These are phyloP conservation scores for Cariama cristata DNA, from an alignment of 2,113 vertebrate species.

Conservation along the genomic window DNA sequence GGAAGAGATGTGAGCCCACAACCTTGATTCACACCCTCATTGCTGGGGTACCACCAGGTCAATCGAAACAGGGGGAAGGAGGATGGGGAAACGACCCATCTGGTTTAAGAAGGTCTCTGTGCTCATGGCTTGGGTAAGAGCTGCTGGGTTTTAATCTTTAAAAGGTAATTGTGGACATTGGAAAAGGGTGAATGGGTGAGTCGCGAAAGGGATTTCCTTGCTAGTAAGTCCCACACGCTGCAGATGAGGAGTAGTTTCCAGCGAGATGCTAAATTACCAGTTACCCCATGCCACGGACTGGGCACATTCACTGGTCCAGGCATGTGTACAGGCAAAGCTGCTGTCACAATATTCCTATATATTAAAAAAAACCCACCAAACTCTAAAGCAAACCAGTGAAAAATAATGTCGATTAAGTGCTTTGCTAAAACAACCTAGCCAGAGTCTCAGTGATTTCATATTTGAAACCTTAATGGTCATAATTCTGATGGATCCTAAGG, in stretches of 20 bases:
- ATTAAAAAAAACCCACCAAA: neutral
- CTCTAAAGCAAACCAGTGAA: neutral
- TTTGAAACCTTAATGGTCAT: neutral
- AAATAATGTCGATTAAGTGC: neutral
- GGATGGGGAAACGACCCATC: neutral
- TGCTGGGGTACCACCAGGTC: fast-evolving
- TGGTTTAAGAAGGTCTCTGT: neutral
- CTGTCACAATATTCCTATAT: neutral
- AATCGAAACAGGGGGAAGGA: neutral
- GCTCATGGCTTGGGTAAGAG: fast-evolving
- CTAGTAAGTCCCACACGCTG: neutral
- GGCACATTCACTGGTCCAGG: neutral
- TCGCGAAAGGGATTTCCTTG: neutral
- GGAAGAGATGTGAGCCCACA: neutral
- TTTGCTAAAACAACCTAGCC: neutral
- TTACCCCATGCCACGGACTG: neutral
- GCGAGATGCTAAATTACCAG: neutral
- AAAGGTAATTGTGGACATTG: neutral
- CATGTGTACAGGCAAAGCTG: neutral
- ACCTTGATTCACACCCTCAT: neutral
- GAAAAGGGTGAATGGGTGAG: neutral
- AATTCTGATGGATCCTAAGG: neutral
- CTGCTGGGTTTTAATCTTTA: neutral
- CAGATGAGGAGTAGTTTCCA: neutral
- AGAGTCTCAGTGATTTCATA: neutral